Evolutionary conservation across 2,113 vertebrate species (phyloP), one percentile per base, ranked within the genome.

Genomic region (Serilophus lunatus): DNA sequence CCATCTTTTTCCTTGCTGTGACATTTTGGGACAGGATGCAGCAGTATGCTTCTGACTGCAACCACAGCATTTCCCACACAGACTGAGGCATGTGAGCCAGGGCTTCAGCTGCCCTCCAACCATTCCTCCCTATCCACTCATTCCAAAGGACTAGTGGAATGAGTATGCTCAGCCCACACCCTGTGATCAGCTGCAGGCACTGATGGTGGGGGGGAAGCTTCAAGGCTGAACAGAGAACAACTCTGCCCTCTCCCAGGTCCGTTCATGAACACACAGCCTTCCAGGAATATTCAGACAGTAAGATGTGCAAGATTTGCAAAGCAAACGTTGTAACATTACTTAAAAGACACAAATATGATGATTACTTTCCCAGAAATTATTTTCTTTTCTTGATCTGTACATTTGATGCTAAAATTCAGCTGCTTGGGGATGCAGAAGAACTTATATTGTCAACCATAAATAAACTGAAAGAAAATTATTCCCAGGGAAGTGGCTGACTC

Each of bases 101-200:
- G 28, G 22, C 36, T 75, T 25, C 2, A 5, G 56, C 51, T 5
- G 9, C 33, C 19, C 31, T 63, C 29, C 25, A 16, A 1, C 20
- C 84, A 22, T 13, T 60, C 36, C 22, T 33, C 2, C 4, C 36
- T 40, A 29, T 16, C 53, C 29, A 22, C 12, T 1, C 0, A 0
- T 38, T n/a, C 61, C 38, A 4, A 9, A 54, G 47, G 22, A 23
- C 16, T 8, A 9, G 17, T 0, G 3, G 79, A 77, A 51, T 12
- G 35, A 20, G 9, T 3, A 23, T 11, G 3, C 26, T 31, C 38
- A 1, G 7, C 47, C 24, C 23, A 28, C 63, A n/a, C 3, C 1
- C 0, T 0, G 40, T 13, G 47, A 74, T 19, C 2, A 2, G 49
- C 77, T 47, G 38, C 31, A 12, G 45, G 40, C 40, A 54, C 6